Percentiles rank a stretch among this genome's conserved stretches.
phyloP scores from a whole-genome alignment of 2,797 vertebrate genomes.

The Pristis pectinata region DNA sequence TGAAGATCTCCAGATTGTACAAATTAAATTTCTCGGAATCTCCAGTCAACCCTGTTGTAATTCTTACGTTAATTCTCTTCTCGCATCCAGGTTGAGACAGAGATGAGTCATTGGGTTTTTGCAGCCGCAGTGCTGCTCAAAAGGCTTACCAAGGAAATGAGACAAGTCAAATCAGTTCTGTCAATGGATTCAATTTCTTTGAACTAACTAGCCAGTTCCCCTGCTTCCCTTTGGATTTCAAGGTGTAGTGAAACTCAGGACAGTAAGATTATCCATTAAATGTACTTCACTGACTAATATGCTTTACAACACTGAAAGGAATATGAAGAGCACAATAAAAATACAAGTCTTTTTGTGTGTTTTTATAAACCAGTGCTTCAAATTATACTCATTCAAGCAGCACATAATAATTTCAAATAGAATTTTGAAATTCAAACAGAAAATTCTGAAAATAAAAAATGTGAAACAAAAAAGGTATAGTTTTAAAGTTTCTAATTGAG shows the following conservation, averaged over 20 bases:
- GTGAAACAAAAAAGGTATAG: neutral
- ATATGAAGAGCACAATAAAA: too few species aligned
- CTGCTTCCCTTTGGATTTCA: neutral
- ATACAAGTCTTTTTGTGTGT: too few species aligned
- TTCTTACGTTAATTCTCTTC: neutral
- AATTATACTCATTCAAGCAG: neutral
- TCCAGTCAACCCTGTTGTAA: neutral
- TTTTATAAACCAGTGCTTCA: too few species aligned
- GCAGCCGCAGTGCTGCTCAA: neutral
- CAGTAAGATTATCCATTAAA: too few species aligned
- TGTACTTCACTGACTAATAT: too few species aligned
- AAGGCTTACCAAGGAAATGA: neutral
- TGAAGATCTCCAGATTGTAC: neutral
- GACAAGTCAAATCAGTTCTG: neutral
- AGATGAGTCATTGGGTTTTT: neutral
- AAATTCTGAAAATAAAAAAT: neutral
- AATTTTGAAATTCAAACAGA: neutral
- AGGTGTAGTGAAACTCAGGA: neutral
- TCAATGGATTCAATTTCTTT: neutral
- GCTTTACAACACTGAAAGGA: too few species aligned
- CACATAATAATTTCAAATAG: neutral
- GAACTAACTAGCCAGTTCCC: too few species aligned
- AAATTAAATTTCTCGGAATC: neutral
- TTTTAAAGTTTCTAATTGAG: neutral
- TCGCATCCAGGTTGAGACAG: slow-evolving; percentile 2